Base-by-base conservation (phyloP, 2,888 invertebrate species). In the Myopa testacea region DNA sequence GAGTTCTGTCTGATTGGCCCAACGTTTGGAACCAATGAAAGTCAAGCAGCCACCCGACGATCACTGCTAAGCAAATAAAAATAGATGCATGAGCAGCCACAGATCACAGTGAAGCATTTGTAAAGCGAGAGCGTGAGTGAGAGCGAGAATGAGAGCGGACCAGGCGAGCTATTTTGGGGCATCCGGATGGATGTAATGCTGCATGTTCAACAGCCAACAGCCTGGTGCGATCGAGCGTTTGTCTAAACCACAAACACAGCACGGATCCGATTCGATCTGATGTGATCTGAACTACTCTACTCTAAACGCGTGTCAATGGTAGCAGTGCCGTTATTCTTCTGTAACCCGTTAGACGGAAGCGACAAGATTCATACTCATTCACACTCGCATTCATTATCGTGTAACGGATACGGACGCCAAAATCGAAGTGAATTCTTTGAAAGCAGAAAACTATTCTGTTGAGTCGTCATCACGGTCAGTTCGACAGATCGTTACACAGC, bases 261-360 rank as follows among this genome's bases (percentile, higher is more conserved):
- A 65, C 65, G 65, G 37, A 65, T 34, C 62, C 37, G 38, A 65
- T 65, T 37, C 6, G 71, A 77, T 55, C 45, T 50, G 38, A 45
- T n/a, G 55, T 72, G 60, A 65, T 55, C 63, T 65, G 69, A 75
- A 60, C 55, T 67, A 69, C 67, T 52, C 55, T 67, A 72, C 71
- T 77, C 75, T 77, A 75, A 74, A 76, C 67, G 52, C 52, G 79
- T 78, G 45, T 60, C 67, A 45, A 34, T 75, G 68, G 4, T 52
- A 73, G 74, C 63, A 60, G 50, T 75, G 80, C 80, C 79, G 81
- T 82, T 82, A 83, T 81, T 82, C 82, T 77, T 52, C 50, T 79
- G 60, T 76, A 82, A 82, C 80, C 80, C 81, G 78, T 82, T 82
- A 80, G 76, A 75, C 77, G 71, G 81, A 73, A 60, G 34, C 74